phyloP scores from a whole-genome alignment of 2,113 vertebrate species.

The Typhlomys cinereus region DNA sequence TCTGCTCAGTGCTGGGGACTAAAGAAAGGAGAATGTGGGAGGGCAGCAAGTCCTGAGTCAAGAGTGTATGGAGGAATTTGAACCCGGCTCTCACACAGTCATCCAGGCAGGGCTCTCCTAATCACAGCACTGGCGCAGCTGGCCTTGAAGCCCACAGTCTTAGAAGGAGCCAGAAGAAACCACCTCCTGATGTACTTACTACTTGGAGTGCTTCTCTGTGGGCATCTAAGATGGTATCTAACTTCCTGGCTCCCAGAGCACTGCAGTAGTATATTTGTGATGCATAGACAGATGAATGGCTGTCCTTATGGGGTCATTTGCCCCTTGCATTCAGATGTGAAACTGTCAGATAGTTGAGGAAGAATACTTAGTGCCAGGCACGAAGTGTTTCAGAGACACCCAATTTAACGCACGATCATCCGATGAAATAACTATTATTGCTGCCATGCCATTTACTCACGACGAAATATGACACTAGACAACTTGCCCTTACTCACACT shows the following conservation, averaged over 20 bases:
- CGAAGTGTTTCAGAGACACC: neutral
- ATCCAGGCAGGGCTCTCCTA: neutral
- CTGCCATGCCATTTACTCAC: neutral
- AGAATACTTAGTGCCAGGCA: neutral
- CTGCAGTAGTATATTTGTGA: neutral
- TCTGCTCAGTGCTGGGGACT: neutral
- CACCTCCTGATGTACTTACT: fast-evolving
- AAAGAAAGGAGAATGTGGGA: neutral
- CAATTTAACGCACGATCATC: neutral
- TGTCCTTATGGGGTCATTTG: neutral
- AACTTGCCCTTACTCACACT: neutral
- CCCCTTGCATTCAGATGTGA: neutral
- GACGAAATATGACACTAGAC: neutral
- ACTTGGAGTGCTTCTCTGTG: neutral
- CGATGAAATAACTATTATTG: neutral
- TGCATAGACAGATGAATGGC: neutral
- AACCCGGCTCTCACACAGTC: neutral
- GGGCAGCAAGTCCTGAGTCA: neutral
- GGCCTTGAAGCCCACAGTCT: neutral
- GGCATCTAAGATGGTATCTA: neutral
- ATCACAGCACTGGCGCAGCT: neutral
- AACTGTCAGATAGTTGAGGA: neutral
- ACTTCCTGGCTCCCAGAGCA: neutral
- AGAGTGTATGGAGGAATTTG: neutral
- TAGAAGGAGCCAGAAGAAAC: too few relatives aligned